These are phyloP conservation scores for Lanius ludovicianus DNA, from an alignment of 2,113 vertebrate species.

Conservation along the genomic window DNA sequence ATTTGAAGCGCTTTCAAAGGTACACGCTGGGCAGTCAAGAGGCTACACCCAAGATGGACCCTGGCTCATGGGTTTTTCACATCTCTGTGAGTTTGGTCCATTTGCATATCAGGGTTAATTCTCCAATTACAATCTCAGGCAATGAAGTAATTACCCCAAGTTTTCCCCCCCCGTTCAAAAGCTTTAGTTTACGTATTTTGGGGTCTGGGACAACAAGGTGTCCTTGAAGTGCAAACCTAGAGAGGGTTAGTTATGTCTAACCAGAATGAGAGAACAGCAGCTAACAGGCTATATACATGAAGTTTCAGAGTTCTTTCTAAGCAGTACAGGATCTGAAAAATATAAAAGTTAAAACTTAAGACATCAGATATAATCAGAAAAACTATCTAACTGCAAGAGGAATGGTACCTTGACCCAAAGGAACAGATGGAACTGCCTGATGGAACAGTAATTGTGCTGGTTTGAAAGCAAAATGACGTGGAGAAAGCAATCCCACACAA, in stretches of 20 bases:
- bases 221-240: background rate
- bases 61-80: background rate
- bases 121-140: background rate
- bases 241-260: background rate
- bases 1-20: background rate
- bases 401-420: background rate
- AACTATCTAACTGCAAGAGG: background rate
- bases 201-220: background rate
- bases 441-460: background rate
- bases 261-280: background rate
- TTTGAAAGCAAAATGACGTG: background rate
- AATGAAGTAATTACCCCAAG: background rate
- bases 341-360: background rate
- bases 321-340: background rate
- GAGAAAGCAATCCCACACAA: background rate
- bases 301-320: background rate
- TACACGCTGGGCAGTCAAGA: background rate
- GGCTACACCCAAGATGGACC: background rate
- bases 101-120: background rate
- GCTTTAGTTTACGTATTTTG: background rate
- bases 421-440: background rate
- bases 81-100: background rate
- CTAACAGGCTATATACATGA: background rate
- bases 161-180: background rate
- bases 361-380: background rate